phyloP scores from a whole-genome alignment of 2,888 invertebrate genomes.

The Pecten maximus region DNA sequence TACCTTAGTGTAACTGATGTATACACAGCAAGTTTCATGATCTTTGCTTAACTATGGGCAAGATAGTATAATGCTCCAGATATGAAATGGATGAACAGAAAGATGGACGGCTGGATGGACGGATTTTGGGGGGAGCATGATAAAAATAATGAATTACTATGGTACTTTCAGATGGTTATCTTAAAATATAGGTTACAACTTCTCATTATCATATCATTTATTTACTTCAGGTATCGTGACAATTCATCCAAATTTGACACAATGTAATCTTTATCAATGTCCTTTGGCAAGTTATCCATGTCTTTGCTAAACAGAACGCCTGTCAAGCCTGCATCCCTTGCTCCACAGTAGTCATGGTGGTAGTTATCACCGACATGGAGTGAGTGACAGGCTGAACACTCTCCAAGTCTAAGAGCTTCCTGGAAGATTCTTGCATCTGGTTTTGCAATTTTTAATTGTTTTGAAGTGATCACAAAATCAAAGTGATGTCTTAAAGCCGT shows the following conservation, averaged over 20 bases:
- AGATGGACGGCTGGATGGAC: too few relatives aligned
- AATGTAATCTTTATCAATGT: slow-evolving; percentile 49
- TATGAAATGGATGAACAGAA: too few relatives aligned
- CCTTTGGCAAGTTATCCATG: slow-evolving; percentile 40
- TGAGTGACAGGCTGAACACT: slow-evolving; percentile 85
- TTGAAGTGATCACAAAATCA: slow-evolving; percentile 91
- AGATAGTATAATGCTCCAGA: too few relatives aligned
- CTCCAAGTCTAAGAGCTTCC: slow-evolving; percentile 85
- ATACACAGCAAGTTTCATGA: too few relatives aligned
- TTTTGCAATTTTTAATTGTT: slow-evolving; percentile 89
- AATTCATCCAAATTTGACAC: slow-evolving; percentile 50
- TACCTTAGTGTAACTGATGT: too few relatives aligned
- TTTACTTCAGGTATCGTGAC: slow-evolving; percentile 38
- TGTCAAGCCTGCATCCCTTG: slow-evolving; percentile 90
- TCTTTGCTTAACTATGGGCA: too few relatives aligned
- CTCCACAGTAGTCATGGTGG: slow-evolving; percentile 90
- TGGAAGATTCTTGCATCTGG: slow-evolving; percentile 90
- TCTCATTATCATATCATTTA: too few relatives aligned
- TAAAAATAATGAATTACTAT: too few relatives aligned
- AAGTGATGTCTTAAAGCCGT: slow-evolving; percentile 88
- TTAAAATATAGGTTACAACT: too few relatives aligned
- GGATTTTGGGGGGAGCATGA: too few relatives aligned
- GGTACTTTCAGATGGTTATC: too few relatives aligned
- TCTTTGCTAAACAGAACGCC: slow-evolving; percentile 83
- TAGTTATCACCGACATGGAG: slow-evolving; percentile 93